Base-by-base conservation (phyloP, 2,113 vertebrate genomes). In the Semicossyphus pulcher region DNA sequence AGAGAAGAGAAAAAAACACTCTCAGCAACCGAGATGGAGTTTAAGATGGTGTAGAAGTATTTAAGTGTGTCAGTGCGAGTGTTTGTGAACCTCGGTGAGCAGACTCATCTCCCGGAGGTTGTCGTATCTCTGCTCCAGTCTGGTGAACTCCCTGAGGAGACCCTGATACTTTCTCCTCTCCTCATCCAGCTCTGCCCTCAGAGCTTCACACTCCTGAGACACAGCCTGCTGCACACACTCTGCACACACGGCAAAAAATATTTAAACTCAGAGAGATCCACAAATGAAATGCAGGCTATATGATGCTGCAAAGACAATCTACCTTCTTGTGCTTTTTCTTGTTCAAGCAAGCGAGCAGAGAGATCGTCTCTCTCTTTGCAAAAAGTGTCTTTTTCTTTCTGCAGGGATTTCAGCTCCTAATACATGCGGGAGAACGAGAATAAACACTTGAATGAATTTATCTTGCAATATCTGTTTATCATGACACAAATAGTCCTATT, bases 71-170 rank as follows among this genome's bases (percentile, higher is more conserved):
- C 11, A 10, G 3, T 36, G 4, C 11, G 34, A 10, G 34, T 36
- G 34, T 36, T 2, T 36, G 34, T 10, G 37, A 72, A 95, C 92
- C 94, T 95, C 93, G 4, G 89, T 76, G 47, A 93, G 90, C 48
- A 88, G 76, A 81, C 86, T 88, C 88, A 95, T 95, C 2, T 93
- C 94, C 37, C 56, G 48, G 58, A 94, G 91, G 87, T 94, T 95
- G 85, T 94, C 93, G 0, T 91, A 94, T 92, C 92, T 88, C 83
- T 95, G 95, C 88, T 95, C 94, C 83, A 94, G 88, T n/a, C 87
- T 86, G 28, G 90, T 74, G 7, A 91, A 94, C 7, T 96, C 91
- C 72, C 91, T 93, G 88, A 94, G 86, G 76, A 94, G 91, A 42
- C 91, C 89, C 88, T 94, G 93, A 77, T 91, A 94, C 57, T 91